Evolutionary conservation across 2,113 vertebrate species (phyloP), one percentile per base, ranked within the genome.

Genomic region (Catharus bicknelli): DNA sequence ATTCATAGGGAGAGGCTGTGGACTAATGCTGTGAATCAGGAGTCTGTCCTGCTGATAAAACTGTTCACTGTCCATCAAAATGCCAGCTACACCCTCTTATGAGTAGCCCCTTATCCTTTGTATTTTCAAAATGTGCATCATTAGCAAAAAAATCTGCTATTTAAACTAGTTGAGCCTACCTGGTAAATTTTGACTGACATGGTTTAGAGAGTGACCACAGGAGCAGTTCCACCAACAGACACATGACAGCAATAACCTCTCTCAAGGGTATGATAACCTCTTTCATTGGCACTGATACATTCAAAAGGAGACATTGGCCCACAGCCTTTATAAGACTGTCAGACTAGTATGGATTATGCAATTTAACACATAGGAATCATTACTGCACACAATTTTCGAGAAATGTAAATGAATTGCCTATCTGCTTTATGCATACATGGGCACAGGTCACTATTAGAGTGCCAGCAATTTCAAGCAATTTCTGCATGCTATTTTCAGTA

Each of bases 301-400:
- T 93, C 70, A 83, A 11, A 79, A 83, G 47, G 68, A 86, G 90
- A 77, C 93, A 51, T 4, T 3, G 51, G 70, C 85, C 78, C 85
- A 62, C 67, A 87, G 90, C 85, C 85, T 69, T 95, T 91, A n/a
- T 80, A 72, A 93, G 87, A 27, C 72, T 92, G 91, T 92, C 94
- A 94, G 82, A 69, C 83, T 73, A 73, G 59, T 90, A 92, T 93
- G 69, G 94, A 96, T 96, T 96, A 96, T 92, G 86, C 89, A 92
- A 92, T 96, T 93, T 93, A 96, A 90, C 86, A 90, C 91, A 87
- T 8, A 95, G 62, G 91, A 93, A 94, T 94, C 94, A 87, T 92
- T 94, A 93, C 81, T 58, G 90, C 86, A 29, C 55, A 79, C 81
- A 67, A 62, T 92, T 94, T 93, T 87, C 1, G 0, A 95, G 74